Percentiles rank a stretch among this genome's conserved stretches.
These are phyloP conservation scores for Pseudomyrmex dendroicus DNA, from an alignment of 1,140 invertebrate genomes.

Conservation along the genomic window DNA sequence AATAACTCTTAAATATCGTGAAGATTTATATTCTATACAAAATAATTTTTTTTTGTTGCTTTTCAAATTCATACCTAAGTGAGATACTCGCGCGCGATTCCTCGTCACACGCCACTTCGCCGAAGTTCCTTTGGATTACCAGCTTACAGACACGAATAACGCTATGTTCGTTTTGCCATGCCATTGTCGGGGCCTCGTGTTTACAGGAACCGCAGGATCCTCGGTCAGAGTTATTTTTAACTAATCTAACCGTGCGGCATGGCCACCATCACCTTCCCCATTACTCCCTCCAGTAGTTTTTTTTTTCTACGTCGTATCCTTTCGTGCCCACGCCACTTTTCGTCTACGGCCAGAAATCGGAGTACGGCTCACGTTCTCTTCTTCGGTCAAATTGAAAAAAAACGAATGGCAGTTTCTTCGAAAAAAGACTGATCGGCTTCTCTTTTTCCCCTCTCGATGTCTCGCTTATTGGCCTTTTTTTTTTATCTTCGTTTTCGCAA, in stretches of 20 bases:
- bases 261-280: constrained; percentile 57
- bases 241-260: constrained; percentile 59
- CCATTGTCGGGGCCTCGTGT: constrained; percentile 54
- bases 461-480: background rate
- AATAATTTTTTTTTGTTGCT: background rate
- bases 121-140: constrained; percentile 28
- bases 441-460: background rate
- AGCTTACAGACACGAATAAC: constrained; percentile 34
- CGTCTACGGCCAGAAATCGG: constrained; percentile 31
- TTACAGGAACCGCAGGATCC: constrained; percentile 75
- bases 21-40: background rate
- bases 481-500: background rate
- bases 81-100: background rate
- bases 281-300: constrained; percentile 18
- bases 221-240: constrained; percentile 74
- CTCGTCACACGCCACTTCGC: constrained; percentile 27
- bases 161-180: constrained; percentile 67
- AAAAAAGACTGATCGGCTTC: background rate
- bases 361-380: constrained; percentile 1
- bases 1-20: too few species aligned
- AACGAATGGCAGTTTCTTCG: constrained; percentile 7
- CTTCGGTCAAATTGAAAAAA: background rate
- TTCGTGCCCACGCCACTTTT: constrained; percentile 5
- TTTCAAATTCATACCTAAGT: constrained; percentile 9
- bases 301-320: constrained; percentile 28